phyloP scores from a whole-genome alignment of 2,797 vertebrate species.

The Peromyscus eremicus region DNA sequence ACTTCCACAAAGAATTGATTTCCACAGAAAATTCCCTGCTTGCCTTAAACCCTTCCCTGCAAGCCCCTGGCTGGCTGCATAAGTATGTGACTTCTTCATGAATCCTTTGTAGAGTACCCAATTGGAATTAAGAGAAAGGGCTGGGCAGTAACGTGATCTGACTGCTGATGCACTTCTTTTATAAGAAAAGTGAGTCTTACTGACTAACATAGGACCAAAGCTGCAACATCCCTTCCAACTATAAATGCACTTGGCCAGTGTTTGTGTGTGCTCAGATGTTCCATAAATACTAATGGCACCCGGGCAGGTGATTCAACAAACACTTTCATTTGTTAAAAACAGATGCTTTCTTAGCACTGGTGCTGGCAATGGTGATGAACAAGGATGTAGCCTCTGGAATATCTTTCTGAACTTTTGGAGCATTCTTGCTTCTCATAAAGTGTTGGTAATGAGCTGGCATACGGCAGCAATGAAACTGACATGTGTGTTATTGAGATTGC shows the following conservation, averaged over 20 bases:
- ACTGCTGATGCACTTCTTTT: conserved; percentile 79
- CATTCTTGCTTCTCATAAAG: neutral
- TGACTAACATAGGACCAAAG: neutral
- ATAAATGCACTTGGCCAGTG: neutral
- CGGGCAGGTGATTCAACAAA: conserved; percentile 4
- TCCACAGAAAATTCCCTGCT: conserved; percentile 90
- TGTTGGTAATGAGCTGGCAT: neutral
- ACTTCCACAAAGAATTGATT: conserved; percentile 90
- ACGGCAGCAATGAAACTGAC: neutral
- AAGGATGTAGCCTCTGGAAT: neutral
- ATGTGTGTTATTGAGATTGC: neutral
- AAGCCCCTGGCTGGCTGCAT: conserved; percentile 83
- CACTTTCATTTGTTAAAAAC: conserved; percentile 4
- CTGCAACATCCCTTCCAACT: neutral
- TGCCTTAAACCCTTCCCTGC: conserved; percentile 88
- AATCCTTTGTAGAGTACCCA: conserved; percentile 82
- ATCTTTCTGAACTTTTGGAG: neutral
- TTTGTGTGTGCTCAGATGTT: neutral
- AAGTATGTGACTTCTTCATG: conserved; percentile 85
- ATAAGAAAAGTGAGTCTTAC: conserved; percentile 67
- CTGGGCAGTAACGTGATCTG: conserved; percentile 76
- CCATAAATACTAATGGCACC: neutral
- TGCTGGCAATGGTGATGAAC: neutral
- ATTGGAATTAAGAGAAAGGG: conserved; percentile 78
- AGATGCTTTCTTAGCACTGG: neutral